Evolutionary conservation across 2,797 vertebrate genomes (phyloP), one percentile per base, ranked within the genome.

Genomic region (Ispidina lecontei): DNA sequence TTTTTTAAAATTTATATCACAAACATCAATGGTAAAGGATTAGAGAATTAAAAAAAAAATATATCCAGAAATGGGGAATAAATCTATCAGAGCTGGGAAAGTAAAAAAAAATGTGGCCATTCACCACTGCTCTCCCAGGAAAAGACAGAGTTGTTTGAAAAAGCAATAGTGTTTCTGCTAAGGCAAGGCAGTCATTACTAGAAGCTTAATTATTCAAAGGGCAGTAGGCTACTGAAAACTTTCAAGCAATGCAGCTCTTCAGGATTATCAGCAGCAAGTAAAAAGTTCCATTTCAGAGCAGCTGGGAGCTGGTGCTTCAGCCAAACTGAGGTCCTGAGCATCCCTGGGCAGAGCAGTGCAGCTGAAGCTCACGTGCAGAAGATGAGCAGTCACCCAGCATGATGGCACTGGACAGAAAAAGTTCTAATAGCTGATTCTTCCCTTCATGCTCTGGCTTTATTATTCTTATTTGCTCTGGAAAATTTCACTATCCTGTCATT

Each of bases 401-500:
- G 37, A 54, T 13, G 54, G 46, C 33, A 44, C 54, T 7, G 5
- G 84, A 31, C 21, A 68, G 33, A 58, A 58, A 60, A 79, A 2
- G 16, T 33, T 52, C 15, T 15, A 39, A 64, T 84, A 72, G 39
- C 7, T 58, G 51, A 63, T 44, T 64, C 85, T 82, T 91, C 84
- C 91, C 76, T 43, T 89, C 0, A 0, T 80, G 56, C 65, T 75
- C 85, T 82, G 73, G 54, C 28, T 94, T 84, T 68, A 6, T 89
- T 90, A 47, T 74, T 87, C 56, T 91, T 84, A 72, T 65, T 94
- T 93, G 65, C 81, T 55, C 88, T 90, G 72, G 65, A 96, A 90
- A 90, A 91, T 59, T 84, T 85, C 81, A 72, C 78, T 90, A 37
- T 83, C 75, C 90, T 80, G 69, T 92, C 28, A 4, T 90, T 91